phyloP scores from a whole-genome alignment of 2,888 invertebrate genomes.

The Eledona agricola region DNA sequence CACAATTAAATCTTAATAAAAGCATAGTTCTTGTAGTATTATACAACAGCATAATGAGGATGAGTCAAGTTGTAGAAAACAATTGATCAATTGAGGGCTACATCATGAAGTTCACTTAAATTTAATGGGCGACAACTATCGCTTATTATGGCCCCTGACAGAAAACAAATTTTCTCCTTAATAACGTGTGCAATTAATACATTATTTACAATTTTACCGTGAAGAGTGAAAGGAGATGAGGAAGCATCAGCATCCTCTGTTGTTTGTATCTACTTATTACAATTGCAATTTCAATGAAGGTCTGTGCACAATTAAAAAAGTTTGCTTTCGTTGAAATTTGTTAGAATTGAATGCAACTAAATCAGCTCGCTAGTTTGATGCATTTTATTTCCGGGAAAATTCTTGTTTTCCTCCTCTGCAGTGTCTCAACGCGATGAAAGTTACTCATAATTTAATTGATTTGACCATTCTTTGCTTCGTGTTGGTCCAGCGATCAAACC shows the following conservation, averaged over 20 bases:
- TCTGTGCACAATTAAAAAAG: conserved; percentile 10
- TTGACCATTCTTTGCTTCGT: too few relatives aligned
- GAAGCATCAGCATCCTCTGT: conserved; percentile 30
- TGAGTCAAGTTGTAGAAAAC: conserved; percentile 24
- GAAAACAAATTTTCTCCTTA: conserved; percentile 10
- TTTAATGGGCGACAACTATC: conserved; percentile 21
- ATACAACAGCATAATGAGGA: conserved; percentile 11
- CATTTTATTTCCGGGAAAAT: too few relatives aligned
- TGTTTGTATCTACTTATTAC: conserved; percentile 14
- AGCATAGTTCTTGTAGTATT: conserved; percentile 1
- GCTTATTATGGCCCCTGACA: conserved; percentile 7
- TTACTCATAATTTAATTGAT: too few relatives aligned
- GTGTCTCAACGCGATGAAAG: too few relatives aligned
- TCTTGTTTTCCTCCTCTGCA: too few relatives aligned
- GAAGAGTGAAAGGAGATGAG: conserved; percentile 31
- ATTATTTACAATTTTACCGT: background rate
- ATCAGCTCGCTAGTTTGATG: too few relatives aligned
- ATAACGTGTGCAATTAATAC: conserved; percentile 6
- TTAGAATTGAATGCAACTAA: too few relatives aligned
- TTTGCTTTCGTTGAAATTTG: background rate
- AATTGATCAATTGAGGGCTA: conserved; percentile 26
- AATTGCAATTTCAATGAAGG: conserved; percentile 29
- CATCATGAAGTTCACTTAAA: conserved; percentile 31
- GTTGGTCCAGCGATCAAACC: too few relatives aligned
- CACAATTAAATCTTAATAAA: conserved; percentile 14